Evolutionary conservation across 2,113 vertebrate species (phyloP), one percentile per base, ranked within the genome.

Genomic region (Hyla sarda): DNA sequence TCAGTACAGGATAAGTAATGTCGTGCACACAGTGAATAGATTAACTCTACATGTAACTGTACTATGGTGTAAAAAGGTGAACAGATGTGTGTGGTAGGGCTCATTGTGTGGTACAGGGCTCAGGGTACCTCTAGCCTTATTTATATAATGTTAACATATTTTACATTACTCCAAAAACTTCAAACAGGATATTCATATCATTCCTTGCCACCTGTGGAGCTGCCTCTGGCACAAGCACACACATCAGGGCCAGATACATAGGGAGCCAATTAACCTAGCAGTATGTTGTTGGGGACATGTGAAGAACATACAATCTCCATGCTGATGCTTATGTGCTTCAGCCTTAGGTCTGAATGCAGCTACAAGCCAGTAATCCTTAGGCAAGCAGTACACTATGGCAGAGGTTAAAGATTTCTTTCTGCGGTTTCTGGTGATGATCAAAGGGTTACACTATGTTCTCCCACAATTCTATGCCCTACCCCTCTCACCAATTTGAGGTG

Each of bases 181-280:
- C 65, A 19, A 19, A 17, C 62, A 21, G 65, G 65, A 32, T 34
- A 30, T 32, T 69, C 19, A 34, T 34, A 69, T 69, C 30, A 19
- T 28, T 69, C 65, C 7, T 13, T 69, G 65, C 30, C 65, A 69
- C 65, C 65, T 69, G 65, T 16, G 16, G 30, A 34, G 65, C 30
- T 11, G 30, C 65, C 65, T 69, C 30, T 28, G 65, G 65, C 65
- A 34, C 65, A 8, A 17, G 5, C 65, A 69, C 30, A 34, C 65
- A 67, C 4, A 6, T 30, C 65, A 8, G 30, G 62, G 65, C 30
- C 16, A 34, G 30, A 19, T 19, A 34, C 65, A 34, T 19, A 34
- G 65, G 65, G 65, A 69, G 65, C 16, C 65, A 34, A 69, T 69
- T 69, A 69, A 69, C 65, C 30, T 69, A 23, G 28, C 65, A 67